Base-by-base conservation (phyloP, 2,113 vertebrate genomes). In the Embiotoca jacksoni region DNA sequence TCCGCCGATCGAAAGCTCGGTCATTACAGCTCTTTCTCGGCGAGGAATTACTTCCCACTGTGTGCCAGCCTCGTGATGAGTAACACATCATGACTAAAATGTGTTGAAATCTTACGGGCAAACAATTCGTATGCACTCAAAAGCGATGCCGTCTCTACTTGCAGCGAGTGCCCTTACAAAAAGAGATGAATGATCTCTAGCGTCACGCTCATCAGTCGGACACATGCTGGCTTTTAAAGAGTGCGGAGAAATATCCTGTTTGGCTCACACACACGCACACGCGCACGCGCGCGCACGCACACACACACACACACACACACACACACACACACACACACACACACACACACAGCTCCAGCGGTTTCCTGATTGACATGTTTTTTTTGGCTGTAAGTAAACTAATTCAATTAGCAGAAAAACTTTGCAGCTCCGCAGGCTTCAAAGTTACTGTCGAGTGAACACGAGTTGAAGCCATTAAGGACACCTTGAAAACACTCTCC, bases 401-500 rank as follows among this genome's bases (percentile, higher is more conserved):
- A 58, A 72, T 71, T 78, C 15, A 84, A 74, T 85, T 82, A 86
- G 30, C 31, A 64, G 23, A 32, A 62, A 77, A 79, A 84, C 32
- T 23, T 23, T 23, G 7, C 57, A 7, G 31, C 49, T 62, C 31
- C 64, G 60, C 39, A 10, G 30, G 39, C 70, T 86, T 70, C 57
- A 78, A 81, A 66, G 68, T 83, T 53, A 61, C 13, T 53, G 33
- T 63, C 0, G n/a, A 70, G 60, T 39, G 49, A 80, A 72, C 52
- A 84, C 1, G 2, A 70, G 80, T 39, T 11, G n/a, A 78, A 57
- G 31, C 66, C 81, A 79, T 88, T 87, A 83, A 85, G 59, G 64
- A 77, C 77, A 89, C 81, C 86, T 90, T 91, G 84, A 89, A 86
- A 84, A 84, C 52, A 44, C 60, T 58, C 47, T 79, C 37, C 75